A percentile compares a stretch with the other conserved stretches of the same genome.
Conservation (phyloP, 2,113 vertebrate genomes). For the Dasyprocta punctata region DNA sequence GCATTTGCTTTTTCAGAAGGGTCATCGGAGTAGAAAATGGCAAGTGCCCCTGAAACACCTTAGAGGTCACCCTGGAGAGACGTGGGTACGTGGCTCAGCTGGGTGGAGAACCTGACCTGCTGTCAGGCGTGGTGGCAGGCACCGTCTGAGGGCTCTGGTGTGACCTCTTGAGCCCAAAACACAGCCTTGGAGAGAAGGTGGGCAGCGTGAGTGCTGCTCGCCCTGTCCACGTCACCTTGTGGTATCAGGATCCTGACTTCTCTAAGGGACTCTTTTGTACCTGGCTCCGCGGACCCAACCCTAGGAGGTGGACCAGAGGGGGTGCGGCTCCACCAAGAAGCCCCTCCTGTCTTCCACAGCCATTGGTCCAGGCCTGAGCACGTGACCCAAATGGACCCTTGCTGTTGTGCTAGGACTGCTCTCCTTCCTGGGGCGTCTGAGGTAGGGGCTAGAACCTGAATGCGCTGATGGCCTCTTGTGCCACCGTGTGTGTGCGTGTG, state of each 20-base stretch:
- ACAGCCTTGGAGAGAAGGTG: background rate
- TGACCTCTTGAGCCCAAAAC: no score
- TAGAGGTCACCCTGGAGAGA: background rate
- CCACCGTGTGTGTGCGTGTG: background rate
- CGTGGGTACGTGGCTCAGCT: background rate
- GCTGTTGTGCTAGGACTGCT: background rate
- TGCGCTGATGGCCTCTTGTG: background rate
- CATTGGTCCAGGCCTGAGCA: background rate
- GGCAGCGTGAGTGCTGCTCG: background rate
- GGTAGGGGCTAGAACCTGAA: rapidly evolving
- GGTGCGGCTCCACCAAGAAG: background rate
- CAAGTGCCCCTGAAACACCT: background rate
- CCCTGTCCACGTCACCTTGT: background rate
- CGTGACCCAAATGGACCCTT: background rate
- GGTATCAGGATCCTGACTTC: background rate
- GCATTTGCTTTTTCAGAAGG: background rate
- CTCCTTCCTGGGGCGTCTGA: background rate
- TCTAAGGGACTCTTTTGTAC: background rate
- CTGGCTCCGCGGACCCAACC: background rate
- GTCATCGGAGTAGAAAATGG: background rate
- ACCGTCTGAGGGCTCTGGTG: background rate
- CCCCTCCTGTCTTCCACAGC: background rate
- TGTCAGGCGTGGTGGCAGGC: no score
- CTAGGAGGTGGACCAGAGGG: background rate
- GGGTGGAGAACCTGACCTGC: background rate